Evolutionary conservation across 1,140 invertebrate genomes (phyloP).

Genomic region (Calliopsis andreniformis): DNA sequence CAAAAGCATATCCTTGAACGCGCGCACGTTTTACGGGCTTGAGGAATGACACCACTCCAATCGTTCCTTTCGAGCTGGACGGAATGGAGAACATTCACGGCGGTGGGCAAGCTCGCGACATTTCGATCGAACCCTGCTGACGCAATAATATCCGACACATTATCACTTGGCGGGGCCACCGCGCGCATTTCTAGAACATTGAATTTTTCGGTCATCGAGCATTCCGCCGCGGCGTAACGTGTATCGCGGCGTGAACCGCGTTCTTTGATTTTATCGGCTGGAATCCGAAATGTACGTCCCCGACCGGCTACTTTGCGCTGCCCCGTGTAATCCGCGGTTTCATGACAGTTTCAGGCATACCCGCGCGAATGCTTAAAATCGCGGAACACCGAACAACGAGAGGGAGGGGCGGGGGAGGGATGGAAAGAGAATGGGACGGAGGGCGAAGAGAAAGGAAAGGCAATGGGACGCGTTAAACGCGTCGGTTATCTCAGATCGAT

Average conservation of each 20-base stretch:
- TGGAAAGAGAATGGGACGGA: not conserved
- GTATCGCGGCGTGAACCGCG: not conserved
- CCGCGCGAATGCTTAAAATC: not conserved
- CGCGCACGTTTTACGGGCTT: constrained; percentile 13
- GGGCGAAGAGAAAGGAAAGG: constrained; percentile 12
- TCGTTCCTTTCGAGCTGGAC: constrained; percentile 16
- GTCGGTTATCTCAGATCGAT: constrained; percentile 74
- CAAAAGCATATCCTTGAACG: not conserved
- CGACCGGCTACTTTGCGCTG: not conserved
- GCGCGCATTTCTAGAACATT: not conserved
- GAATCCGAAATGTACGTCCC: constrained; percentile 3
- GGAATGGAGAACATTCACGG: constrained; percentile 34
- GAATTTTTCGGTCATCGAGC: constrained; percentile 5
- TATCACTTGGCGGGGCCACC: not conserved
- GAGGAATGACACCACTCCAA: constrained; percentile 20
- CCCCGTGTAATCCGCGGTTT: not conserved
- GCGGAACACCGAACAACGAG: not conserved
- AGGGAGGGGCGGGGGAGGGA: not conserved
- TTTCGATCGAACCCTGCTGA: constrained; percentile 4
- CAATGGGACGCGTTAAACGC: constrained; percentile 34
- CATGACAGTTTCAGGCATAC: constrained; percentile 15
- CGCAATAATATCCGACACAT: constrained; percentile 13
- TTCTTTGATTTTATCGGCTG: constrained; percentile 24
- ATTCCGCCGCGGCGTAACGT: not conserved
- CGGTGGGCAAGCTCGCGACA: not conserved